These are phyloP conservation scores for Laupala kohalensis DNA, from an alignment of 1,140 invertebrate genomes.

Conservation along the genomic window DNA sequence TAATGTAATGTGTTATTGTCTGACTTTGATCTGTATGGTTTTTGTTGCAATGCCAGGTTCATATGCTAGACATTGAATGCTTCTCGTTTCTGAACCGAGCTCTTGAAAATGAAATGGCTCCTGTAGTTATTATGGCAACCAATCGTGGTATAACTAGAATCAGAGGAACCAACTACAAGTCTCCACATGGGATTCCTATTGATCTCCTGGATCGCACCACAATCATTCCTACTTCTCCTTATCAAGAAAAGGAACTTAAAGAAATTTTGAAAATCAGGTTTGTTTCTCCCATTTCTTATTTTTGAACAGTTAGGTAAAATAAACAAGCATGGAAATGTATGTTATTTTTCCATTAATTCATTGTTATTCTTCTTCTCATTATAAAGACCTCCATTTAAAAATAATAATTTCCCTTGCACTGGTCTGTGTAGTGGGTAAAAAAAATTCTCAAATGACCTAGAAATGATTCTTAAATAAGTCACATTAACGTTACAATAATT, in stretches of 20 bases:
- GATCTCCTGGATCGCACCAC: conserved; percentile 93
- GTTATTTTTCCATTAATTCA: no score
- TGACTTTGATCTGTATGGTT: no score
- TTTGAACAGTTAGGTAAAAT: neutral
- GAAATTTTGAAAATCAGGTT: conserved; percentile 85
- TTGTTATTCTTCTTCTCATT: no score
- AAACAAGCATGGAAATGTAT: no score
- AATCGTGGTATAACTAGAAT: conserved; percentile 95
- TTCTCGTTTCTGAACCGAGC: conserved; percentile 96
- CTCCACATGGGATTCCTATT: conserved; percentile 92
- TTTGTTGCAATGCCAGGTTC: no score
- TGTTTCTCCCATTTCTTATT: neutral
- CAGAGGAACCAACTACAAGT: conserved; percentile 82
- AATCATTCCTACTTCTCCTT: conserved; percentile 83
- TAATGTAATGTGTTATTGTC: no score
- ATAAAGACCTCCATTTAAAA: no score
- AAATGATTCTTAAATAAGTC: no score
- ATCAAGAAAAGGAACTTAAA: conserved; percentile 76
- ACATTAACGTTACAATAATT: no score
- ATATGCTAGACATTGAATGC: conserved; percentile 98
- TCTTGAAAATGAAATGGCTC: conserved; percentile 92
- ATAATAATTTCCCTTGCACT: no score
- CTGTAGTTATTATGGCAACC: conserved; percentile 97
- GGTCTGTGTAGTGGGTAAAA: no score
- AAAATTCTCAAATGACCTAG: no score